A percentile compares a stretch with the other conserved stretches of the same genome.
These are phyloP conservation scores for Drosophila willistoni DNA, from an alignment of 1,140 invertebrate genomes.

Conservation along the genomic window DNA sequence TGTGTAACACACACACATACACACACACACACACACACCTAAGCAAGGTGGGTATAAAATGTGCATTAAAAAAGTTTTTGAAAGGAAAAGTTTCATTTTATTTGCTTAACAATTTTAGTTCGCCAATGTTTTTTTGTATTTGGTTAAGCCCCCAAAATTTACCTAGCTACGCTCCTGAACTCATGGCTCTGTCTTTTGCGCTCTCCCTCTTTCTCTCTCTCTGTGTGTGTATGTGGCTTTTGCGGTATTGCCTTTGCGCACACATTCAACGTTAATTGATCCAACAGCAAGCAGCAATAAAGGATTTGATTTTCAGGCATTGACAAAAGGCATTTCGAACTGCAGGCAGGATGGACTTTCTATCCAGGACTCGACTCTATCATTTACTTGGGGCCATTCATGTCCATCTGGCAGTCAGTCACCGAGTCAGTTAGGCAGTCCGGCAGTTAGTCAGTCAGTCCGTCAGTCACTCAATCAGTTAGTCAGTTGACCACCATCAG, in stretches of 20 bases:
- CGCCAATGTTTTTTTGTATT: neutral
- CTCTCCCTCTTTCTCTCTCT: conserved; percentile 15
- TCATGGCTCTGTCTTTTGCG: neutral
- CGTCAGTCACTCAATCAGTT: conserved; percentile 25
- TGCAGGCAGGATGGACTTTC: conserved; percentile 20
- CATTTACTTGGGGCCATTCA: conserved; percentile 54
- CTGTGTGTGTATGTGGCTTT: conserved; percentile 61
- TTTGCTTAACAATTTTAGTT: neutral
- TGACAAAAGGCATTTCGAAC: conserved; percentile 68
- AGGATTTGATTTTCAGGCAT: conserved; percentile 77
- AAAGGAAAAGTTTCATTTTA: neutral
- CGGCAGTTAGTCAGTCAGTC: conserved; percentile 4
- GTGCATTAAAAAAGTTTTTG: neutral
- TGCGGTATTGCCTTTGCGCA: conserved; percentile 74
- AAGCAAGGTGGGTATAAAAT: neutral
- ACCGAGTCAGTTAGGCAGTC: conserved; percentile 28
- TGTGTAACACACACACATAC: neutral
- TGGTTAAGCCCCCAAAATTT: neutral
- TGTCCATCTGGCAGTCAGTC: conserved; percentile 16
- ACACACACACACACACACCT: too few species aligned
- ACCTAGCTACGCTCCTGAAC: neutral
- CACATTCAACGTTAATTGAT: conserved; percentile 81
- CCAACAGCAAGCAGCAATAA: conserved; percentile 80
- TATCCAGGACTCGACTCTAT: conserved; percentile 61
- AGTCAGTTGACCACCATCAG: conserved; percentile 17